phyloP scores from a whole-genome alignment of 2,797 vertebrate genomes.

The Myotis findleyi region DNA sequence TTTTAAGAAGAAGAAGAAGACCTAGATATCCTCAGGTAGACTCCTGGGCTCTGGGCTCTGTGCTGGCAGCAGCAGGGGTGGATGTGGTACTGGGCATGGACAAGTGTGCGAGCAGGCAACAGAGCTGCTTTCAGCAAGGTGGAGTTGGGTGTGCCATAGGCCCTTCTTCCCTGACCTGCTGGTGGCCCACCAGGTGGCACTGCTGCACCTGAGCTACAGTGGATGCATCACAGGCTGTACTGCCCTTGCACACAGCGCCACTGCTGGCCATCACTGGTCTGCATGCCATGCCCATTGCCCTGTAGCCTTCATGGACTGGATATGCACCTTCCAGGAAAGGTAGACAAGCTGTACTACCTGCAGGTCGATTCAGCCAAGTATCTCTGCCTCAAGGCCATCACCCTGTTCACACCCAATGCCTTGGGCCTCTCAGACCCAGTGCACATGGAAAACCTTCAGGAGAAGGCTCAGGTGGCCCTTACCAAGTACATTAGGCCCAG shows the following conservation, averaged over 20 bases:
- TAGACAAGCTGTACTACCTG: background rate
- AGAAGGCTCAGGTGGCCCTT: slow-evolving; percentile 96
- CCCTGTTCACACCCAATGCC: slow-evolving; percentile 95
- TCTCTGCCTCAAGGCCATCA: slow-evolving; percentile 92
- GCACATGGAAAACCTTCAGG: slow-evolving; percentile 95
- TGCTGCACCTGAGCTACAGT: background rate
- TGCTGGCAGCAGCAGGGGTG: background rate
- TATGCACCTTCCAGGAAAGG: background rate
- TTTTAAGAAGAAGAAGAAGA: background rate
- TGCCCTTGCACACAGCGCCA: background rate
- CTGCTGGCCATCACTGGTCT: background rate
- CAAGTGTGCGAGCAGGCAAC: background rate
- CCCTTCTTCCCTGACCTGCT: background rate
- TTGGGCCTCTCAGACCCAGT: slow-evolving; percentile 94
- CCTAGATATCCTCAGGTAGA: background rate
- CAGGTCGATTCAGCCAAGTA: background rate
- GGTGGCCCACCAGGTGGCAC: background rate
- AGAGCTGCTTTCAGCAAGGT: background rate
- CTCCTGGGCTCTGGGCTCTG: background rate
- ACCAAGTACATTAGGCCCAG: slow-evolving; percentile 95
- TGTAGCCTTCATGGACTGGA: background rate
- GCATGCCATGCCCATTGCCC: background rate
- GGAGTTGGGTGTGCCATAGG: background rate
- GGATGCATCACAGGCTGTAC: background rate
- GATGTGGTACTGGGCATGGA: background rate